phyloP scores from a whole-genome alignment of 2,113 vertebrate genomes.

The Onychostruthus taczanowskii region DNA sequence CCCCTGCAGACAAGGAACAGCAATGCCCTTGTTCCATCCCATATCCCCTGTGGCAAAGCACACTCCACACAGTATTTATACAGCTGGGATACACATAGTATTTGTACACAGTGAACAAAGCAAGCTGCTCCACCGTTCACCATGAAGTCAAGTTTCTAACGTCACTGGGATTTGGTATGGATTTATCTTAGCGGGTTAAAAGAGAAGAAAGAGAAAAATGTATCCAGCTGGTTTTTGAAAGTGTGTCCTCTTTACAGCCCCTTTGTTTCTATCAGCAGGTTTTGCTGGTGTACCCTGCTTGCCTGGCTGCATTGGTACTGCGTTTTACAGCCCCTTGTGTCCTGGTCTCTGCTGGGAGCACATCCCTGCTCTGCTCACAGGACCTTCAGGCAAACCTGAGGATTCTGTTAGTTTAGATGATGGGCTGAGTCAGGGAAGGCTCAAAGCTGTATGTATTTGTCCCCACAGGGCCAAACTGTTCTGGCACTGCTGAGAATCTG shows the following conservation, averaged over 20 bases:
- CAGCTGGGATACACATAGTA: neutral
- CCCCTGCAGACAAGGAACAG: accelerated
- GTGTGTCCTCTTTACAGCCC: neutral
- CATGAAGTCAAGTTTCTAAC: neutral
- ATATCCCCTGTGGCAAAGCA: neutral
- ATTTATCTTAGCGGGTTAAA: neutral
- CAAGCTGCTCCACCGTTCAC: neutral
- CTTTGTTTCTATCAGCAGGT: neutral
- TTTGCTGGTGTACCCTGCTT: neutral
- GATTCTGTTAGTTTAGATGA: neutral
- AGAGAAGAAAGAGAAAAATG: neutral
- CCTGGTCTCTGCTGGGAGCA: neutral
- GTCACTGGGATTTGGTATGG: neutral
- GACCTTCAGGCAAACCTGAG: neutral
- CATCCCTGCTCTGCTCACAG: neutral
- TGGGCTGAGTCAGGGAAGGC: neutral
- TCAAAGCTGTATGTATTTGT: neutral
- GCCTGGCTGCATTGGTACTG: neutral
- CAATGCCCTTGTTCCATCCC: neutral
- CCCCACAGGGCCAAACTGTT: neutral
- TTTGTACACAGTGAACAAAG: neutral
- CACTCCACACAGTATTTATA: neutral
- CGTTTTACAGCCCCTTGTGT: neutral
- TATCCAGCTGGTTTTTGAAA: neutral
- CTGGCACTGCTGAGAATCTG: neutral